Evolutionary conservation across 2,888 invertebrate genomes (phyloP).

Genomic region (Plebejus anna): DNA sequence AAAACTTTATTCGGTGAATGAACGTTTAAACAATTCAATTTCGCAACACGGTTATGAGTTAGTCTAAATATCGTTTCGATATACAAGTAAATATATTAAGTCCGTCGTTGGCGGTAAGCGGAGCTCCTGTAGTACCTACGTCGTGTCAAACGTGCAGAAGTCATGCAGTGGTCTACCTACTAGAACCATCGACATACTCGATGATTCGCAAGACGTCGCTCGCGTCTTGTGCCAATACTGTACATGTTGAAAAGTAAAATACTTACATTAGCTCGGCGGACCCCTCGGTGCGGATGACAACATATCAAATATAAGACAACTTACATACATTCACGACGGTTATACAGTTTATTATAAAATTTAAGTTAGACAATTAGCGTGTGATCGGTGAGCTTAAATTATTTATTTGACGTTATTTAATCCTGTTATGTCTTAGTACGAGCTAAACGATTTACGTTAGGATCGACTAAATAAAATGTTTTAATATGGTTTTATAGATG

Average conservation of each 20-base stretch:
- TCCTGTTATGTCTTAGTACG: constrained; percentile 1
- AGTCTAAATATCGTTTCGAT: constrained; percentile 36
- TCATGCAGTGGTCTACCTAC: constrained; percentile 66
- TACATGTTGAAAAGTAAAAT: constrained; percentile 60
- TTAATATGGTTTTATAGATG: neutral
- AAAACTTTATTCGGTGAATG: neutral
- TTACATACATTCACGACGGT: constrained; percentile 41
- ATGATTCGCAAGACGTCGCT: constrained; percentile 52
- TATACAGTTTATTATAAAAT: constrained; percentile 27
- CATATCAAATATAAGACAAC: constrained; percentile 49
- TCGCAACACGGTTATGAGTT: constrained; percentile 43
- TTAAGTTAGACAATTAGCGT: constrained; percentile 28
- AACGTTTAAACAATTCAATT: constrained; percentile 49
- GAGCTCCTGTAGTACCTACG: constrained; percentile 30
- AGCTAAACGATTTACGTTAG: neutral
- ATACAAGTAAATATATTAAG: constrained; percentile 41
- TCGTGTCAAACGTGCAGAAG: constrained; percentile 49
- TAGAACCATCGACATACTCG: constrained; percentile 62
- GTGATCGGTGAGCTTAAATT: constrained; percentile 23
- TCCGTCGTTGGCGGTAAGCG: constrained; percentile 22
- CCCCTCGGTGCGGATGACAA: constrained; percentile 55
- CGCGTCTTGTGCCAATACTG: constrained; percentile 46
- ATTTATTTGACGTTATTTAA: constrained; percentile 26
- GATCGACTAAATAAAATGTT: constrained; percentile 10
- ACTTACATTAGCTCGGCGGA: constrained; percentile 77